phyloP scores from a whole-genome alignment of 1,140 invertebrate genomes.

The Onthophagus taurus region DNA sequence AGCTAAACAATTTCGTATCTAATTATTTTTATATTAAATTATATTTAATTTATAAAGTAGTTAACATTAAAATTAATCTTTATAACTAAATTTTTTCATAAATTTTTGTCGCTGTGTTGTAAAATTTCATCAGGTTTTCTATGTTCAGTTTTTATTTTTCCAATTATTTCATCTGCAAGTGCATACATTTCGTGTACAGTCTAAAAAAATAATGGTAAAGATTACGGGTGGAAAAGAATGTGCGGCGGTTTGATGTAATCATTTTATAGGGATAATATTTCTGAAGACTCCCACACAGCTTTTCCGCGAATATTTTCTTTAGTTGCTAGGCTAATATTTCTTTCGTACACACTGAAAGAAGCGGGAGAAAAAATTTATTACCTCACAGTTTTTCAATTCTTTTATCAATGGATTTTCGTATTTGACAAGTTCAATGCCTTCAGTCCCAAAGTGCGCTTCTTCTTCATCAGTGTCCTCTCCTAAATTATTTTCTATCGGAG shows the following conservation, averaged over 20 bases:
- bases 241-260: neutral
- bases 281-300: no score
- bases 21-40: no score
- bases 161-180: slow-evolving; percentile 53
- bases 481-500: no score
- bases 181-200: slow-evolving; percentile 55
- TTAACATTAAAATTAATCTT: no score
- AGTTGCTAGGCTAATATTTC: neutral
- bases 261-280: neutral
- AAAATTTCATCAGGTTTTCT: neutral
- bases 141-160: slow-evolving; percentile 28
- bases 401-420: slow-evolving; percentile 54
- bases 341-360: neutral
- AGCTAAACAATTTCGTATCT: neutral
- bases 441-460: slow-evolving; percentile 37
- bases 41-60: no score
- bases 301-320: no score
- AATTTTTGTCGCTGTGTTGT: neutral
- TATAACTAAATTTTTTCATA: neutral
- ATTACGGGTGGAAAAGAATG: no score
- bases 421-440: slow-evolving; percentile 46
- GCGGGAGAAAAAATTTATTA: slow-evolving; percentile 28
- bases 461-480: slow-evolving; percentile 35
- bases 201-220: no score
- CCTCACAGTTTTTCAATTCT: slow-evolving; percentile 46